phyloP scores from a whole-genome alignment of 2,113 vertebrate species.

The Archilochus colubris region DNA sequence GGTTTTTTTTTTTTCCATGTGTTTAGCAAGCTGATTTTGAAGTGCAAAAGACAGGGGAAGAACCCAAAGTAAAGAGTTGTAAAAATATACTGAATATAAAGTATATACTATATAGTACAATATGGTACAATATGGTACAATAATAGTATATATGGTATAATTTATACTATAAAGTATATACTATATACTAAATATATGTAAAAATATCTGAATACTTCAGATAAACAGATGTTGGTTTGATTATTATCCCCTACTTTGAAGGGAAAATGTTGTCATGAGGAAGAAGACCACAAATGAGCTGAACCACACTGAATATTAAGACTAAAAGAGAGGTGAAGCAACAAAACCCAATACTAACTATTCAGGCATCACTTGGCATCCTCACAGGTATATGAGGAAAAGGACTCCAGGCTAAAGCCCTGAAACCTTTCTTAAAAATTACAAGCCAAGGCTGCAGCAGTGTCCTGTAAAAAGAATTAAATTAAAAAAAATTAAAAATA shows the following conservation, averaged over 20 bases:
- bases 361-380: not conserved
- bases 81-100: not conserved
- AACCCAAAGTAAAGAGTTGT: not conserved
- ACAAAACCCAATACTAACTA: not conserved
- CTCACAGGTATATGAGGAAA: not conserved
- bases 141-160: too few relatives aligned
- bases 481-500: not conserved
- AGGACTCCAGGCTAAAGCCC: not conserved
- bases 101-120: too few relatives aligned
- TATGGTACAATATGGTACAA: too few relatives aligned
- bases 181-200: too few relatives aligned
- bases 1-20: not conserved
- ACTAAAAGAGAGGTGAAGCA: conserved; percentile 16
- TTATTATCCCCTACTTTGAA: conserved; percentile 11
- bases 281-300: not conserved
- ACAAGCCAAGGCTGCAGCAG: not conserved
- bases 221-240: conserved; percentile 28
- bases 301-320: not conserved
- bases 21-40: not conserved
- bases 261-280: conserved; percentile 23
- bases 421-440: not conserved
- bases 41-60: not conserved
- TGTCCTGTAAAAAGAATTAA: not conserved
- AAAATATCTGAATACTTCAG: not conserved
- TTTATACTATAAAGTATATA: too few relatives aligned